Evolutionary conservation across 2,113 vertebrate genomes (phyloP).

Genomic region (Cynopterus brachyotis): DNA sequence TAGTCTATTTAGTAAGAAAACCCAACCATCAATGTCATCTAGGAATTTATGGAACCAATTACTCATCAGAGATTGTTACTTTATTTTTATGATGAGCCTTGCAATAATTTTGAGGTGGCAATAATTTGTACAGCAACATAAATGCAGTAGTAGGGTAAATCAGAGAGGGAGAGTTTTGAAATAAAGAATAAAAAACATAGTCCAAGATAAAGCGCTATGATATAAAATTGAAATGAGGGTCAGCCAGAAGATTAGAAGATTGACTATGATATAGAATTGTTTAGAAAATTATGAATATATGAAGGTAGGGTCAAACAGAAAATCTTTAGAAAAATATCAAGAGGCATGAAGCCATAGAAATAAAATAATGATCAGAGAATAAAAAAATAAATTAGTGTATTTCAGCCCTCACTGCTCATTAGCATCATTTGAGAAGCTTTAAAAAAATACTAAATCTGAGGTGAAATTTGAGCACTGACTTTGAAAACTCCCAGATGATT

Average conservation of each 20-base stretch:
- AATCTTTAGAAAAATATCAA: neutral
- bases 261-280: neutral
- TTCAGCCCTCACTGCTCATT: neutral
- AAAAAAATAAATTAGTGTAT: neutral
- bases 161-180: neutral
- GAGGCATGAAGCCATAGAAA: neutral
- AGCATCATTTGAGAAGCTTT: neutral
- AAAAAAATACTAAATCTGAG: neutral
- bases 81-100: neutral
- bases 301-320: neutral
- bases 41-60: constrained; percentile 52
- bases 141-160: neutral
- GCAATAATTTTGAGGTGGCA: neutral
- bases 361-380: neutral
- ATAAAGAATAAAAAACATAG: neutral
- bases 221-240: neutral
- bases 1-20: constrained; percentile 17
- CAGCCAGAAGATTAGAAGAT: neutral
- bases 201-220: neutral
- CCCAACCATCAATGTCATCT: neutral
- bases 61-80: constrained; percentile 18
- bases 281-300: neutral
- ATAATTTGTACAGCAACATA: constrained; percentile 39
- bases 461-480: neutral
- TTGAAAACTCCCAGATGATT: neutral